These are phyloP conservation scores for Nothoprocta pentlandii DNA, from an alignment of 2,113 vertebrate species.

Conservation along the genomic window DNA sequence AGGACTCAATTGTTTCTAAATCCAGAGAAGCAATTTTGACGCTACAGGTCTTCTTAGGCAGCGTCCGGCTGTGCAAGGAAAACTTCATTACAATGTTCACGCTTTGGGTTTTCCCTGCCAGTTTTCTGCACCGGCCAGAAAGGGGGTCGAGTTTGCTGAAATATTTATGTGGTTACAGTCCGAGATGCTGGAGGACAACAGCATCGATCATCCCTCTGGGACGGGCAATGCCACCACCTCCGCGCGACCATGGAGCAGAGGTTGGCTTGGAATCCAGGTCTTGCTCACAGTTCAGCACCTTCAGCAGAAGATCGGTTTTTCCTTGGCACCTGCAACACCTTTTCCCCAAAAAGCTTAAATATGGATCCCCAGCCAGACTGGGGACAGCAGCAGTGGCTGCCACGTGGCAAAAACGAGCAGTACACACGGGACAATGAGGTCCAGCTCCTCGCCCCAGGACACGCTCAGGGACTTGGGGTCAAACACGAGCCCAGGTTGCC, in stretches of 20 bases:
- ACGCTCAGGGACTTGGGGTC: not conserved
- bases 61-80: not conserved
- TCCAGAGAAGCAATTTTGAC: not conserved
- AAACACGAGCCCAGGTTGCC: not conserved
- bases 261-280: not conserved
- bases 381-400: too few species aligned
- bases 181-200: not conserved
- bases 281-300: not conserved
- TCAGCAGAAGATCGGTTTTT: not conserved
- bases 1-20: not conserved
- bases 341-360: too few species aligned
- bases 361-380: too few species aligned
- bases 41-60: not conserved
- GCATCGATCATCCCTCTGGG: not conserved
- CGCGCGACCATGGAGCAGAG: too few species aligned
- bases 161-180: too few species aligned
- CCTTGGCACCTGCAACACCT: too few species aligned
- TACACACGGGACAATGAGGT: not conserved
- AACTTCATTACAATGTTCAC: not conserved
- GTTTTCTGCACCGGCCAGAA: not conserved
- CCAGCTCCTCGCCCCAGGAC: not conserved
- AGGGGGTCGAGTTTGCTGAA: not conserved
- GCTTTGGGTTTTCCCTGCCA: rapidly evolving
- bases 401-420: too few species aligned
- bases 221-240: too few species aligned